Conservation (phyloP, 92 coral and sea anemone species). For the Actinostola sp. region DNA sequence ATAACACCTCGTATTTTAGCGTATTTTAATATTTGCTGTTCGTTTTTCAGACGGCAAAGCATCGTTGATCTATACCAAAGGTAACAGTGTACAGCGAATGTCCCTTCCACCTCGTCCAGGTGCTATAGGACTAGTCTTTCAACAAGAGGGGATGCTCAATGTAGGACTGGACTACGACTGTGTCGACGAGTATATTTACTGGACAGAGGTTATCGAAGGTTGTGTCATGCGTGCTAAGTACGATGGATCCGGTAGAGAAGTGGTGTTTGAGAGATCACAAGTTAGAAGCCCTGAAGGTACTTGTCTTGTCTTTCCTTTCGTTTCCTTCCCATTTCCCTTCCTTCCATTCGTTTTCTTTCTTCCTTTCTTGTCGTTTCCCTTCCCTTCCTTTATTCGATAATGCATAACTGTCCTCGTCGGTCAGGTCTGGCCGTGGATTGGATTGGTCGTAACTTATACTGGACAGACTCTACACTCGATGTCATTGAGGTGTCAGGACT, state of each 20-base stretch:
- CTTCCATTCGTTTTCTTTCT: neutral
- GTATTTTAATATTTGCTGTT: neutral
- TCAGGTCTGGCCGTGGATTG: constrained; percentile 96
- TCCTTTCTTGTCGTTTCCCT: neutral
- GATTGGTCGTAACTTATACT: constrained; percentile 95
- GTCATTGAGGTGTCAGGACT: constrained; percentile 89
- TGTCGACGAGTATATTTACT: constrained; percentile 77
- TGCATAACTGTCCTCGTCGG: neutral
- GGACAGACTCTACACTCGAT: constrained; percentile 94
- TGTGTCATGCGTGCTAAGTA: constrained; percentile 80
- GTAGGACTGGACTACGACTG: constrained; percentile 94
- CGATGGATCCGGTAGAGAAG: constrained; percentile 80
- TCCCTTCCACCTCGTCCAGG: constrained; percentile 94
- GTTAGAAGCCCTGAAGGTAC: constrained; percentile 94
- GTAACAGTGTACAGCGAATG: constrained; percentile 93
- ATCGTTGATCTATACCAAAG: constrained; percentile 88
- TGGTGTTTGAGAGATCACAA: constrained; percentile 57
- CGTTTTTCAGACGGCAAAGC: constrained; percentile 83
- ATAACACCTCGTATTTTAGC: neutral
- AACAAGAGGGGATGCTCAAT: constrained; percentile 72
- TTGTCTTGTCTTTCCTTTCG: neutral
- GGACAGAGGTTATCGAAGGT: constrained; percentile 90
- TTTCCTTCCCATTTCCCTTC: neutral
- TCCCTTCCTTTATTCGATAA: constrained; percentile 10
- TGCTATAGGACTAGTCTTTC: constrained; percentile 82